Evolutionary conservation across 2,113 vertebrate genomes (phyloP).

Genomic region (Noctilio leporinus): DNA sequence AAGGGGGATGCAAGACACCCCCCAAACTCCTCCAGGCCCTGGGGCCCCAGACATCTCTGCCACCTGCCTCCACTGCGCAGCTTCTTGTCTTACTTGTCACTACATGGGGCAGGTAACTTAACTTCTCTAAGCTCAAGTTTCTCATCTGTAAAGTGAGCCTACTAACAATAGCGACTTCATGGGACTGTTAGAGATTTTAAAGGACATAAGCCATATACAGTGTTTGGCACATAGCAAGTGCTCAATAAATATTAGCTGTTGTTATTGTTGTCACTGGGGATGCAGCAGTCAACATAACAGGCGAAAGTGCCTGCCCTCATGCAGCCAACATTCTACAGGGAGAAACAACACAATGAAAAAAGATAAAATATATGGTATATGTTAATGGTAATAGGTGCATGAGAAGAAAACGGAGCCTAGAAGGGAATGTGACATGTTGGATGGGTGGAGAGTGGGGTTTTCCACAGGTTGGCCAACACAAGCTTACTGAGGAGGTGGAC

Average conservation of each 20-base stretch:
- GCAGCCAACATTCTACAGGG: not conserved
- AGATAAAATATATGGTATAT: not conserved
- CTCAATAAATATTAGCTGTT: not conserved
- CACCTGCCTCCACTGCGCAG: not conserved
- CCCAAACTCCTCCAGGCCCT: fast-evolving
- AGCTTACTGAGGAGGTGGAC: not conserved
- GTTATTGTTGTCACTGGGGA: not conserved
- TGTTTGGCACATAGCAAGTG: not conserved
- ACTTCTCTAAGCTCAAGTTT: not conserved
- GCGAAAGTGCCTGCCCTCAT: not conserved
- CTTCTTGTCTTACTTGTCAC: not conserved
- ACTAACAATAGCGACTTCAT: not conserved
- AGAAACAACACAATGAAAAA: not conserved
- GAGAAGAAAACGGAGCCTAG: not conserved
- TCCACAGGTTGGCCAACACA: not conserved
- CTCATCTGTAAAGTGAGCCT: not conserved
- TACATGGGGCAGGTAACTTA: not conserved
- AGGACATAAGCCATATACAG: not conserved
- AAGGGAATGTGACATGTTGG: not conserved
- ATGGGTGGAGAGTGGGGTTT: not conserved
- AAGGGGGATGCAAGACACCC: not conserved
- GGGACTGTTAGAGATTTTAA: not conserved
- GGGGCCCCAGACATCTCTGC: not conserved
- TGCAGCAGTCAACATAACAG: too few relatives aligned
- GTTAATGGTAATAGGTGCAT: not conserved